These are phyloP conservation scores for Druon quercuslanigerum DNA, from an alignment of 1,140 invertebrate species.

Conservation along the genomic window DNA sequence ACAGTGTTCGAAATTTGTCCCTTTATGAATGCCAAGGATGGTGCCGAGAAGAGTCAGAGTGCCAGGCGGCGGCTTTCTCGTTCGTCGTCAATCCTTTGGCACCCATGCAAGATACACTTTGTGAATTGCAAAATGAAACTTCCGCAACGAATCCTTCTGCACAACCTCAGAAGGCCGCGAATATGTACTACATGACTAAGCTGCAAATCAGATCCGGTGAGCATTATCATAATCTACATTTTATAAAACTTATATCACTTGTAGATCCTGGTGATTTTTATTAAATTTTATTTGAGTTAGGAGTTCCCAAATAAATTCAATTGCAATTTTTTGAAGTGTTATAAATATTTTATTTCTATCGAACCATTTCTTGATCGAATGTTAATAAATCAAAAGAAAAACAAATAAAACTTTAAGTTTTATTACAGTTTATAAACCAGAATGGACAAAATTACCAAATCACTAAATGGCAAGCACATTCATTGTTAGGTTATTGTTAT, in stretches of 20 bases:
- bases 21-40: constrained; percentile 96
- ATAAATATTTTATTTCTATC: too few species aligned
- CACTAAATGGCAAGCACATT: too few species aligned
- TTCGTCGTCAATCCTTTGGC: constrained; percentile 94
- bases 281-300: too few species aligned
- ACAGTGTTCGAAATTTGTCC: constrained; percentile 93
- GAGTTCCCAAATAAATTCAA: too few species aligned
- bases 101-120: constrained; percentile 93
- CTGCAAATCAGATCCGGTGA: constrained; percentile 89
- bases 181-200: constrained; percentile 97
- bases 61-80: constrained; percentile 92
- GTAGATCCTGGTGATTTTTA: too few species aligned
- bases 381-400: too few species aligned
- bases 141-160: constrained; percentile 90
- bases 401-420: too few species aligned
- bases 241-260: not conserved
- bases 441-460: too few species aligned
- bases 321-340: too few species aligned
- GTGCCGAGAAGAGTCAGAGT: constrained; percentile 93
- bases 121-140: constrained; percentile 94
- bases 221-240: constrained; percentile 36
- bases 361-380: too few species aligned
- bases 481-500: too few species aligned
- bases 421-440: too few species aligned
- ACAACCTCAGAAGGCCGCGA: constrained; percentile 87